Conservation (phyloP, 2,888 invertebrate species). For the Drosophila recens region DNA sequence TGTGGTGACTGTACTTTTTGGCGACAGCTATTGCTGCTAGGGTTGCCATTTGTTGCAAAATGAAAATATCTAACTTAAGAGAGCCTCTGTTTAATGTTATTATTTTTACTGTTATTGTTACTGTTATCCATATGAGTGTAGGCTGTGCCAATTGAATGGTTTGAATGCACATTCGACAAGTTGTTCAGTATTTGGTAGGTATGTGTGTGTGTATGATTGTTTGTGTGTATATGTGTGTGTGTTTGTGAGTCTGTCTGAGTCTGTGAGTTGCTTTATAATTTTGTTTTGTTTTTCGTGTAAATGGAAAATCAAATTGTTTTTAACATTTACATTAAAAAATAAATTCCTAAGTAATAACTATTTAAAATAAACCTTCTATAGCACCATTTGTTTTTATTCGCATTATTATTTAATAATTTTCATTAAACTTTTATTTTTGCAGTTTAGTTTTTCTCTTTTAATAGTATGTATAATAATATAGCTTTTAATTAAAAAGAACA, state of each 20-base stretch:
- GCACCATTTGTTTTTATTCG: conserved; percentile 78
- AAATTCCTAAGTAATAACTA: conserved; percentile 71
- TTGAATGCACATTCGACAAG: conserved; percentile 70
- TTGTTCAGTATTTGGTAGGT: conserved; percentile 64
- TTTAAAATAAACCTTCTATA: conserved; percentile 82
- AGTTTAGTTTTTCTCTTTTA: conserved; percentile 44
- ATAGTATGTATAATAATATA: conserved; percentile 25
- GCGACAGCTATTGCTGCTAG: conserved; percentile 53
- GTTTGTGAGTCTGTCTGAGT: conserved; percentile 44
- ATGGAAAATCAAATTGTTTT: conserved; percentile 74
- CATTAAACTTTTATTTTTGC: conserved; percentile 45
- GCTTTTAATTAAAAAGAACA: conserved; percentile 43
- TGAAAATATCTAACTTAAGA: conserved; percentile 74
- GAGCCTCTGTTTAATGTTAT: conserved; percentile 73
- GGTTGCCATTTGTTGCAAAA: conserved; percentile 63
- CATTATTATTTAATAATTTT: conserved; percentile 72
- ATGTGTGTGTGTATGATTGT: conserved; percentile 25
- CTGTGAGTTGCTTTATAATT: conserved; percentile 60
- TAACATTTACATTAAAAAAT: conserved; percentile 56
- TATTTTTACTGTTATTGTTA: conserved; percentile 41
- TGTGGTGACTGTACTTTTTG: conserved; percentile 59
- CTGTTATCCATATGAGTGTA: conserved; percentile 58
- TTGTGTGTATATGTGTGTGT: conserved; percentile 27
- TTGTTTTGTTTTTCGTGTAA: conserved; percentile 64
- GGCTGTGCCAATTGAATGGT: conserved; percentile 63